Base-by-base conservation (phyloP, 2,888 invertebrate genomes). In the Drosophila dives region DNA sequence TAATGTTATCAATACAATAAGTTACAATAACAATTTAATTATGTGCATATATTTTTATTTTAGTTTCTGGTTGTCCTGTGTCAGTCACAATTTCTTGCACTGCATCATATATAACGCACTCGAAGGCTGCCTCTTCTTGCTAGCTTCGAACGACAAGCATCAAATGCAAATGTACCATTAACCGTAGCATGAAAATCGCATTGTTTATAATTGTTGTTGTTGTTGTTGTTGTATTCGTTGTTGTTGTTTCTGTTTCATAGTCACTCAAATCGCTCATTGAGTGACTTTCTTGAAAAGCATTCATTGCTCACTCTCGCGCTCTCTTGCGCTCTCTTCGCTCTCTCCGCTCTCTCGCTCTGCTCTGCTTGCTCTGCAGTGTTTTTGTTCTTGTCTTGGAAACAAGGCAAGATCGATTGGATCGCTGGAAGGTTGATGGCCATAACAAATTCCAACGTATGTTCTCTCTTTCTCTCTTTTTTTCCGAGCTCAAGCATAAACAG, bases 151-250 rank as follows among this genome's bases (percentile, higher is more conserved):
- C 10, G n/a, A 40, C 29, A 63, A 40, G 40, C 45, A 42, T 40
- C 55, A 61, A 63, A 63, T 67, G 63, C 60, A 65, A 78, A 68
- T 75, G 61, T 66, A 56, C 71, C 61, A 60, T 58, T 71, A 75
- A 75, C 51, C 68, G 71, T 48, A 40, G 63, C 48, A 64, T 60
- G 49, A 42, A 6, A 26, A 33, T 34, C 42, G 33, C 42, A 51
- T 36, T 68, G 51, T 54, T 55, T 40, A 12, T n/a, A 32, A 26
- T 45, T 50, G 32, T 33, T 32, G 45, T 33, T 55, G 32, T 33
- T 32, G 45, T 33, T 55, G 26, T 59, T 34, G 26, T 17, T 17
- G 29, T 38, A 26, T 32, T 26, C n/a, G 42, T 29, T 54, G 26
- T 53, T 61, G 40, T 38, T 36, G 33, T 48, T 54, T 32, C 11